These are phyloP conservation scores for Dendrolimus punctatus DNA, from an alignment of 1,140 invertebrate genomes.

Conservation along the genomic window DNA sequence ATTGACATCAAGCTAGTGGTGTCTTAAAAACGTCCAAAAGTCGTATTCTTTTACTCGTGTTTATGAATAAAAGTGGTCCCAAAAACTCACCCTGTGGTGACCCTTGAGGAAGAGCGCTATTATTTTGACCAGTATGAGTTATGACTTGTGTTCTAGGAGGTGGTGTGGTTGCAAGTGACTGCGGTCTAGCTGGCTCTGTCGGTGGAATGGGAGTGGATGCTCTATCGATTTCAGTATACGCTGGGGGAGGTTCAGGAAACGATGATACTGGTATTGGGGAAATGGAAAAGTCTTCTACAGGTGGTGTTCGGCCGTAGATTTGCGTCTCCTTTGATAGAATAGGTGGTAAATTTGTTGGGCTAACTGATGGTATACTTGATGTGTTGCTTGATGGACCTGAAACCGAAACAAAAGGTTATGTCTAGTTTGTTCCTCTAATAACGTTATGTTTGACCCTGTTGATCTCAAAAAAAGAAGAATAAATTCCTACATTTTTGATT, in stretches of 20 bases:
- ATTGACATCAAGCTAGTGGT: no score
- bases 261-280: conserved; percentile 28
- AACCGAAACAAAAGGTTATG: neutral
- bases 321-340: conserved; percentile 25
- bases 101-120: no score
- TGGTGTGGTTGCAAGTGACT: neutral
- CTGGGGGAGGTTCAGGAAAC: conserved; percentile 44
- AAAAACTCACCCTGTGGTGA: no score
- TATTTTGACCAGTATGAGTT: neutral
- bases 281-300: conserved; percentile 17
- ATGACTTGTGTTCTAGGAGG: conserved; percentile 36
- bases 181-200: conserved; percentile 1
- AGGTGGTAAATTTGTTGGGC: neutral
- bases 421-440: no score
- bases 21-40: no score
- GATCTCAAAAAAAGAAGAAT: no score
- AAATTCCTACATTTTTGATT: no score
- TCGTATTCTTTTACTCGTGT: no score
- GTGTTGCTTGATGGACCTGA: neutral
- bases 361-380: no score
- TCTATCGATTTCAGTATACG: conserved; percentile 33
- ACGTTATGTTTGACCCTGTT: no score
- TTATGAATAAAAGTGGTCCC: no score
- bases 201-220: neutral
- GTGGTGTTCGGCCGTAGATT: conserved; percentile 15